Percentiles rank a stretch among this genome's conserved stretches.
These are phyloP conservation scores for Macrotrachela quadricornifera DNA, from an alignment of 1,140 invertebrate species.

Conservation along the genomic window DNA sequence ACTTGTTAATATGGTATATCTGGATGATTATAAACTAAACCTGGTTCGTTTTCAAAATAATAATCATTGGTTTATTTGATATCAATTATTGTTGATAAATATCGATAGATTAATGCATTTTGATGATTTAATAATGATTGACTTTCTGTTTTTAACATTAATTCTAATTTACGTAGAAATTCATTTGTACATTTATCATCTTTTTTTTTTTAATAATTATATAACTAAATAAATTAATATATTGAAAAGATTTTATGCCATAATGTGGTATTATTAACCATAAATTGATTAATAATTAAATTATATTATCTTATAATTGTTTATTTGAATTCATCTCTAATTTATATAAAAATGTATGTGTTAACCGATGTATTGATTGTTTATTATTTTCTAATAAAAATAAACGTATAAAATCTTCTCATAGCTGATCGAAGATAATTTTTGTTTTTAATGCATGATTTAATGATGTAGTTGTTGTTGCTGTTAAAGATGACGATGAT, in stretches of 20 bases:
- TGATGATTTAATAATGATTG: too few relatives aligned
- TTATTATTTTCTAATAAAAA: constrained; percentile 81
- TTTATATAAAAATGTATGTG: constrained; percentile 39
- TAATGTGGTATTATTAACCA: constrained; percentile 68
- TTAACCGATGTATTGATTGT: constrained; percentile 76
- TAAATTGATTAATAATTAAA: constrained; percentile 64
- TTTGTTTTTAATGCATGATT: not conserved
- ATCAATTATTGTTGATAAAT: too few relatives aligned
- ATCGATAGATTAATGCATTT: too few relatives aligned
- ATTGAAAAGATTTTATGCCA: constrained; percentile 76
- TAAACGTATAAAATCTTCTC: constrained; percentile 44
- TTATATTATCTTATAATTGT: constrained; percentile 49
- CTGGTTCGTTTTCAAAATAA: constrained; percentile 92
- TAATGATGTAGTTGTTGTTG: not conserved
- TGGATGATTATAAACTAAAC: constrained; percentile 86
- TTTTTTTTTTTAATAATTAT: constrained; percentile 50
- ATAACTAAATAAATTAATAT: constrained; percentile 80
- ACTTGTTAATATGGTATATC: constrained; percentile 58
- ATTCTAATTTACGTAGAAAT: too few relatives aligned
- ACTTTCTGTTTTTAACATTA: too few relatives aligned
- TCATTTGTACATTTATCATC: too few relatives aligned
- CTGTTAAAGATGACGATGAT: not conserved
- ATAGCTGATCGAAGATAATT: too few relatives aligned
- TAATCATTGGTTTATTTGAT: too few relatives aligned
- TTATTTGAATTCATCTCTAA: constrained; percentile 42